These are phyloP conservation scores for Agapostemon virescens DNA, from an alignment of 2,888 invertebrate species.

Conservation along the genomic window DNA sequence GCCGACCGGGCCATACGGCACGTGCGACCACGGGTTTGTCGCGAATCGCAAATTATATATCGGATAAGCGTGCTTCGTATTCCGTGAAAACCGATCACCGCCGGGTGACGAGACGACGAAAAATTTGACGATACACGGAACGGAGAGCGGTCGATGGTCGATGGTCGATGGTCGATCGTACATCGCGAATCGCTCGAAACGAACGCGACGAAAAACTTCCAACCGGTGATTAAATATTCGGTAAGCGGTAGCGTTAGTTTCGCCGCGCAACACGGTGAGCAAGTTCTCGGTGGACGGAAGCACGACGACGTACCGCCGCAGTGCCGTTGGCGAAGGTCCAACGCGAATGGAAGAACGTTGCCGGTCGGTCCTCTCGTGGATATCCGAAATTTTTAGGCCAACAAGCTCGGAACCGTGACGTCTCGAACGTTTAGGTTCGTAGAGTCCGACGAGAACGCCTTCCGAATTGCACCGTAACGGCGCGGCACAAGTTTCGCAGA, in stretches of 20 bases:
- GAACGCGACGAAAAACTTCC: too few species aligned
- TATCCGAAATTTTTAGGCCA: conserved; percentile 23
- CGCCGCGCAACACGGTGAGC: conserved; percentile 17
- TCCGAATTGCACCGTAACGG: neutral
- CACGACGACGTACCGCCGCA: conserved; percentile 40
- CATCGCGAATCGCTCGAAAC: too few species aligned
- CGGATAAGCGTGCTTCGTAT: neutral
- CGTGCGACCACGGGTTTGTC: neutral
- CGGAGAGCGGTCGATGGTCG: too few species aligned
- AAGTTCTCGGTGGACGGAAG: conserved; percentile 45
- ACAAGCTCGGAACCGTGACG: neutral
- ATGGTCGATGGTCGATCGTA: too few species aligned
- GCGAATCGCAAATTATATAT: too few species aligned
- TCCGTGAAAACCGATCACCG: too few species aligned
- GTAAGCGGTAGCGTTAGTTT: neutral
- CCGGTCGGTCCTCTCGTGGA: conserved; percentile 11
- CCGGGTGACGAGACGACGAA: too few species aligned
- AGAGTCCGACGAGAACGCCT: neutral
- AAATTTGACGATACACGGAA: too few species aligned
- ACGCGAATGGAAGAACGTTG: conserved; percentile 6
- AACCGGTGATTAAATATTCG: too few species aligned
- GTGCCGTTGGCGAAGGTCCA: conserved; percentile 53
- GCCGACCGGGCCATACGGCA: too few species aligned
- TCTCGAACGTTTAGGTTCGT: neutral
- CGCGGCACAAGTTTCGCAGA: neutral